Evolutionary conservation across 1,140 invertebrate genomes (phyloP).

Genomic region (Aphaenogaster floridana): DNA sequence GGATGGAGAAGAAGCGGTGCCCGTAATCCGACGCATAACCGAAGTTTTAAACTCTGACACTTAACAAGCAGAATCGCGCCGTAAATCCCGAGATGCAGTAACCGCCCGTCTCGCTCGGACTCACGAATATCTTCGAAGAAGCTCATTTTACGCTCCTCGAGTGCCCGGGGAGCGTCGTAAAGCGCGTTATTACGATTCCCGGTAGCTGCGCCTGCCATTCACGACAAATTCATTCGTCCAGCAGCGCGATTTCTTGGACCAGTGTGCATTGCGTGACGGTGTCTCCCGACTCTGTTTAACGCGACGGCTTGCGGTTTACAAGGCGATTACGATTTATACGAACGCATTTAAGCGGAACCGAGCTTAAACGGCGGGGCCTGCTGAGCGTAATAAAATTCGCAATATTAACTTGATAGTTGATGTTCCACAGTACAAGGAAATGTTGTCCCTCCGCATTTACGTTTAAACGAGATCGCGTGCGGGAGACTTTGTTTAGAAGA

Average conservation of each 20-base stretch:
- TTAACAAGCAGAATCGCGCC: slow-evolving; percentile 65
- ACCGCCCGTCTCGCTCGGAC: slow-evolving; percentile 14
- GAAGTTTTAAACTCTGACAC: slow-evolving; percentile 51
- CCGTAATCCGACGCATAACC: slow-evolving; percentile 41
- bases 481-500: neutral
- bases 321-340: neutral
- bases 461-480: neutral
- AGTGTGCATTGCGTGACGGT: neutral
- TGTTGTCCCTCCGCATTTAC: neutral
- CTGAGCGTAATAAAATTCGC: slow-evolving; percentile 1
- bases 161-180: slow-evolving; percentile 9
- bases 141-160: slow-evolving; percentile 62
- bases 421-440: neutral
- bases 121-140: slow-evolving; percentile 37
- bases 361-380: neutral
- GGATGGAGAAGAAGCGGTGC: neutral
- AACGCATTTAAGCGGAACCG: neutral
- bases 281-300: neutral
- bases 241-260: neutral
- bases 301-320: neutral
- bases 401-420: slow-evolving; percentile 25
- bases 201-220: neutral
- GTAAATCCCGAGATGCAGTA: slow-evolving; percentile 59
- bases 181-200: slow-evolving; percentile 35
- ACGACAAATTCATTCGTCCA: slow-evolving; percentile 57